Evolutionary conservation across 2,888 invertebrate genomes (phyloP).

Genomic region (Agrilus cyanescens): DNA sequence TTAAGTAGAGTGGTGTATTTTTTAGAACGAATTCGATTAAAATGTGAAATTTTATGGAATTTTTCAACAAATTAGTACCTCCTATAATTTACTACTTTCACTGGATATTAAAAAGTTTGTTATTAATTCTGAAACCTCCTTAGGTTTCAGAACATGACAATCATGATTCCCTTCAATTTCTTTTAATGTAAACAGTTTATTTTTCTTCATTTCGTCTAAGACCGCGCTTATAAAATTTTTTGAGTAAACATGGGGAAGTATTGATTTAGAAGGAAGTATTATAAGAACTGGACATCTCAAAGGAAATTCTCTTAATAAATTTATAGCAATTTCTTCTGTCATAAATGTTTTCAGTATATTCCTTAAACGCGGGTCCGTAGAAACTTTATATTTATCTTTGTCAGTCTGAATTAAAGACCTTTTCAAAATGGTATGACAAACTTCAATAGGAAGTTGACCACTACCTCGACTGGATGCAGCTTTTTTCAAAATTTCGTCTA

Average conservation of each 20-base stretch:
- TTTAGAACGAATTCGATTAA: too few species aligned
- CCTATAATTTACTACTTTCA: conserved; percentile 22
- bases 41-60: too few species aligned
- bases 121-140: conserved; percentile 33
- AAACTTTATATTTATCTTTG: conserved; percentile 40
- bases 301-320: conserved; percentile 26
- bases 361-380: conserved; percentile 43
- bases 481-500: conserved; percentile 38
- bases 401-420: conserved; percentile 36
- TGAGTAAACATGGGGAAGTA: conserved; percentile 16
- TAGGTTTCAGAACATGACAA: conserved; percentile 47
- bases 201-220: conserved; percentile 19
- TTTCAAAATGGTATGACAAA: conserved; percentile 38
- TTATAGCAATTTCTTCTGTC: conserved; percentile 25
- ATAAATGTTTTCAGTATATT: conserved; percentile 30
- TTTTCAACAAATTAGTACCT: background rate
- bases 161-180: conserved; percentile 47
- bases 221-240: conserved; percentile 7
- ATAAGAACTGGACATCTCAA: conserved; percentile 32
- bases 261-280: conserved; percentile 21
- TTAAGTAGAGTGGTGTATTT: too few species aligned
- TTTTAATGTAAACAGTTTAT: conserved; percentile 22
- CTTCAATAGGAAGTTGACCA: conserved; percentile 31
- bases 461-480: conserved; percentile 34
- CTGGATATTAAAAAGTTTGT: conserved; percentile 23